A percentile compares a stretch with the other conserved stretches of the same genome.
phyloP scores from a whole-genome alignment of 2,888 invertebrate genomes.

The Drosophila leonis region DNA sequence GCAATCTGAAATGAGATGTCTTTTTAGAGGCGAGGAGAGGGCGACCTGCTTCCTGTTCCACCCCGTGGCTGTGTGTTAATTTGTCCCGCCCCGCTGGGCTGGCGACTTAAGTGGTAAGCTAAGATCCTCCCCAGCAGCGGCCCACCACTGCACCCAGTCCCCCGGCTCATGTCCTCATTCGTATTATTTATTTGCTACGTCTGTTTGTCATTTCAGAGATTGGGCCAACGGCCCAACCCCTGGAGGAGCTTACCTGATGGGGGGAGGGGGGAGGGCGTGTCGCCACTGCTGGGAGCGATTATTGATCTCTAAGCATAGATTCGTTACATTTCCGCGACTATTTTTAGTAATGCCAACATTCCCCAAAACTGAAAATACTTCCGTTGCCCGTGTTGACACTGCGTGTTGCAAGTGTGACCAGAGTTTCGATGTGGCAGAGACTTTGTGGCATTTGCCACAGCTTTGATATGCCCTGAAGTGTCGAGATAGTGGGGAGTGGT shows the following conservation, averaged over 20 bases:
- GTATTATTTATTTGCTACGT: conserved; percentile 78
- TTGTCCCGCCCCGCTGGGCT: conserved; percentile 52
- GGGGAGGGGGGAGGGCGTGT: conserved; percentile 2
- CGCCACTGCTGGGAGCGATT: conserved; percentile 56
- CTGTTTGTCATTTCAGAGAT: conserved; percentile 70
- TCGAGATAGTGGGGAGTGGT: accelerated
- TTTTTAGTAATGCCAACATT: conserved; percentile 36
- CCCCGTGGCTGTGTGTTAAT: conserved; percentile 57
- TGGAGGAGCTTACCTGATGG: conserved; percentile 44
- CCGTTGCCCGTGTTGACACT: conserved; percentile 61
- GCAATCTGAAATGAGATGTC: conserved; percentile 26
- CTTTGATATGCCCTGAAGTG: not conserved
- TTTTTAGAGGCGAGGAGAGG: not conserved
- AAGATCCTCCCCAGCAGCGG: conserved; percentile 14
- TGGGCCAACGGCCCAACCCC: conserved; percentile 10
- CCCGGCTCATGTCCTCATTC: conserved; percentile 10
- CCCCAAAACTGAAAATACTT: conserved; percentile 53
- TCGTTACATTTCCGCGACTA: conserved; percentile 66
- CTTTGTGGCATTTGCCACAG: not conserved
- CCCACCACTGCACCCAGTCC: not conserved
- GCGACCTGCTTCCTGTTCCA: conserved; percentile 47
- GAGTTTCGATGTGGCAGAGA: not conserved
- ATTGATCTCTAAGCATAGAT: conserved; percentile 75
- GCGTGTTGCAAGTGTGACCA: conserved; percentile 1
- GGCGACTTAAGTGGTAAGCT: conserved; percentile 68